Percentiles rank a stretch among this genome's conserved stretches.
Conservation (phyloP, 2,888 invertebrate genomes). For the Cheilosia grossa region DNA sequence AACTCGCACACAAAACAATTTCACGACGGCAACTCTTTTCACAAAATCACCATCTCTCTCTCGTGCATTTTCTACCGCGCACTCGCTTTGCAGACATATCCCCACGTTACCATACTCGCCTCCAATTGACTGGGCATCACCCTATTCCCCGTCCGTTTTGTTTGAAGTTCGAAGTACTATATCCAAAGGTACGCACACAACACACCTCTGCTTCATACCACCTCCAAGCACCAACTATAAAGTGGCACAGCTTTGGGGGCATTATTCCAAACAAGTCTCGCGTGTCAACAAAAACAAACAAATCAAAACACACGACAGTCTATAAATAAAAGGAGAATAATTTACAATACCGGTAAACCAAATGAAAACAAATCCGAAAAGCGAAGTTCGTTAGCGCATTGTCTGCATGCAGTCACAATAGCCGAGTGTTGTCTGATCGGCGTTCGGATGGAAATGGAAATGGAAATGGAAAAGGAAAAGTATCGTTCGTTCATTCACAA, state of each 20-base stretch:
- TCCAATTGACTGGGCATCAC: no score
- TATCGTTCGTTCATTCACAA: slow-evolving; percentile 49
- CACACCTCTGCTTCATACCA: neutral
- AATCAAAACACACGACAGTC: slow-evolving; percentile 29
- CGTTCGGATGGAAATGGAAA: neutral
- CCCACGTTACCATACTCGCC: neutral
- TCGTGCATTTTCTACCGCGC: neutral
- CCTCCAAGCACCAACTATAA: neutral
- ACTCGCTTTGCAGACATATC: slow-evolving; percentile 47
- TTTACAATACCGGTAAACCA: slow-evolving; percentile 48
- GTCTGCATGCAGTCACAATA: slow-evolving; percentile 12
- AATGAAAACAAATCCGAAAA: slow-evolving; percentile 53
- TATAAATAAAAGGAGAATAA: slow-evolving; percentile 31
- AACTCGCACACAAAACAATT: neutral
- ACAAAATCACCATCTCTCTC: neutral
- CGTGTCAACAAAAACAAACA: slow-evolving; percentile 17
- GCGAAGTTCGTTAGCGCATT: slow-evolving; percentile 48
- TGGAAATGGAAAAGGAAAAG: neutral
- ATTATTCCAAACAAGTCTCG: slow-evolving; percentile 10
- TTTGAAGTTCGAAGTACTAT: slow-evolving; percentile 31
- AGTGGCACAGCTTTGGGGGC: neutral
- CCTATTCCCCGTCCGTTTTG: slow-evolving; percentile 18
- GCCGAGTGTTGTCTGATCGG: slow-evolving; percentile 5
- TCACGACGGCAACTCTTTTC: slow-evolving; percentile 9
- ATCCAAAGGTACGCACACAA: neutral